These are phyloP conservation scores for Silurus asotus DNA, from an alignment of 2,113 vertebrate species.

Conservation along the genomic window DNA sequence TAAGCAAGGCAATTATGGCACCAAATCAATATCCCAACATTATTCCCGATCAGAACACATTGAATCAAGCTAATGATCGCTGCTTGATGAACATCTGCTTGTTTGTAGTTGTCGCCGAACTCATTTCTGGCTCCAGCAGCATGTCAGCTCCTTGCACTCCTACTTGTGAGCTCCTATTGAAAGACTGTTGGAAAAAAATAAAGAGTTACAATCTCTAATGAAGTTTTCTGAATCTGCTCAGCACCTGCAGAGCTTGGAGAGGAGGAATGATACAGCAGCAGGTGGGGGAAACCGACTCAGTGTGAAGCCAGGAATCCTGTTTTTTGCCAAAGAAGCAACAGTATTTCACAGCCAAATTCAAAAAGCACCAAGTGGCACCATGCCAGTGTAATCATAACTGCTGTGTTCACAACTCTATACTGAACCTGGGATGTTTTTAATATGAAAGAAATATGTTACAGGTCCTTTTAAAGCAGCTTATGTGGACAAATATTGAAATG, in stretches of 20 bases:
- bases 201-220: too few species aligned
- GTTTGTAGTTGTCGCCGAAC: conserved; percentile 31
- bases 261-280: not conserved
- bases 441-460: not conserved
- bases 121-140: not conserved
- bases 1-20: conserved; percentile 1
- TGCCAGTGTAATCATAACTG: not conserved
- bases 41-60: conserved; percentile 37
- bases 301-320: not conserved
- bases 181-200: too few species aligned
- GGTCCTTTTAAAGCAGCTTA: not conserved
- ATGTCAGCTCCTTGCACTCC: too few species aligned
- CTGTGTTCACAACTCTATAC: not conserved
- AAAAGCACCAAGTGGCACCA: not conserved
- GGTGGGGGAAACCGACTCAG: not conserved
- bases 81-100: conserved; percentile 46
- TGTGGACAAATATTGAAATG: not conserved
- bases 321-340: not conserved
- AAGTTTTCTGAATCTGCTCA: not conserved
- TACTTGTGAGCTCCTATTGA: too few species aligned
- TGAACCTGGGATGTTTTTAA: not conserved
- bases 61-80: conserved; percentile 42
- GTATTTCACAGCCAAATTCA: not conserved
- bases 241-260: not conserved
- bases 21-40: conserved; percentile 8